Conservation (phyloP, 2,797 vertebrate species). For the Aeoliscus strigatus region DNA sequence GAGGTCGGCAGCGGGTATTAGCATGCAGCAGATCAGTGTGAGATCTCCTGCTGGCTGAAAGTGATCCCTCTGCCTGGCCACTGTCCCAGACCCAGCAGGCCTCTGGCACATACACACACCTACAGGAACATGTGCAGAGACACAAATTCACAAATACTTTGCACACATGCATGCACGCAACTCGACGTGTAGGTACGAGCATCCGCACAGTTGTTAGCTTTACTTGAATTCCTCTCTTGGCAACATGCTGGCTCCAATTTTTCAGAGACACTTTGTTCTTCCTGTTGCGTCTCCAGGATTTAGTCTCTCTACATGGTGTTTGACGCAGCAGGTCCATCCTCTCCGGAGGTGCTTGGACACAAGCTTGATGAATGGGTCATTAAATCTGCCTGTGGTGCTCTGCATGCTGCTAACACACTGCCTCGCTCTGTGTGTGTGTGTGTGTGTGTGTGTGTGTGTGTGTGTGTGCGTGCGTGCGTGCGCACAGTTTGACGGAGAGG, state of each 20-base stretch:
- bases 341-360: slow-evolving; percentile 38
- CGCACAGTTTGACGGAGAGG: slow-evolving; percentile 88
- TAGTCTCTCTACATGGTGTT: slow-evolving; percentile 25
- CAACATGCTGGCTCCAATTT: slow-evolving; percentile 18
- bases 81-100: slow-evolving; percentile 57
- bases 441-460: slow-evolving; percentile 26
- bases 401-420: slow-evolving; percentile 48
- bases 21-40: slow-evolving; percentile 53
- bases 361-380: slow-evolving; percentile 55
- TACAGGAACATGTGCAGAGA: slow-evolving; percentile 12
- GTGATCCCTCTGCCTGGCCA: slow-evolving; percentile 56
- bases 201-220: slow-evolving; percentile 6
- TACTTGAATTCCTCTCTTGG: slow-evolving; percentile 9
- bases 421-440: slow-evolving; percentile 21
- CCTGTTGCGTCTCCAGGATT: slow-evolving; percentile 10
- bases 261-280: slow-evolving; percentile 16
- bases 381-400: slow-evolving; percentile 54
- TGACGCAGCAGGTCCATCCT: slow-evolving; percentile 50
- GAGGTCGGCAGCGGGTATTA: slow-evolving; percentile 49
- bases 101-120: slow-evolving; percentile 8
- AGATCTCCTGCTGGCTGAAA: slow-evolving; percentile 66
- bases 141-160: not conserved
- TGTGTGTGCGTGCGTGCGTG: slow-evolving; percentile 45
- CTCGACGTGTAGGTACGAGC: not conserved
- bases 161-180: slow-evolving; percentile 1